phyloP scores from a whole-genome alignment of 2,113 vertebrate genomes.

The Trogon surrucura region DNA sequence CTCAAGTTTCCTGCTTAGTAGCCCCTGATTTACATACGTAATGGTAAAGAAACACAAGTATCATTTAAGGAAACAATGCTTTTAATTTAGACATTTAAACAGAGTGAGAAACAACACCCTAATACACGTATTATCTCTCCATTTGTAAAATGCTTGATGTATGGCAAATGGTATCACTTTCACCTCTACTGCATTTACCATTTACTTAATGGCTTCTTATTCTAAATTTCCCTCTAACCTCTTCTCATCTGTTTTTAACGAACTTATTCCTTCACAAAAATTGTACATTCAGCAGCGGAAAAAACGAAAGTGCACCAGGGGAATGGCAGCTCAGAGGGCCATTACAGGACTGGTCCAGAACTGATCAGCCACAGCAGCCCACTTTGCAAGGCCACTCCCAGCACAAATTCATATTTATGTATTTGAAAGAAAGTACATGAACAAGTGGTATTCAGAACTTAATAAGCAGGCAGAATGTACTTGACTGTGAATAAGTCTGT shows the following conservation, averaged over 20 bases:
- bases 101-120: neutral
- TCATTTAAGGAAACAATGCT: neutral
- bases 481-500: neutral
- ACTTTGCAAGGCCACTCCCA: neutral
- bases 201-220: neutral
- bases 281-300: neutral
- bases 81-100: neutral
- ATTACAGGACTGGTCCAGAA: neutral
- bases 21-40: neutral
- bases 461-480: neutral
- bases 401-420: neutral
- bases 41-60: neutral
- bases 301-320: neutral
- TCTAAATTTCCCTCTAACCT: neutral
- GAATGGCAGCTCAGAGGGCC: neutral
- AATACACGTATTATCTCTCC: neutral
- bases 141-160: neutral
- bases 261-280: neutral
- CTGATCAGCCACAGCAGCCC: neutral
- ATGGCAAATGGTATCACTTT: neutral
- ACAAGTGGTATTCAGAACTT: neutral
- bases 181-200: neutral
- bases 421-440: neutral
- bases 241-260: neutral
- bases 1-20: neutral